Percentiles rank a stretch among this genome's conserved stretches.
These are phyloP conservation scores for Melinaea menophilus DNA, from an alignment of 2,888 invertebrate genomes.

Conservation along the genomic window DNA sequence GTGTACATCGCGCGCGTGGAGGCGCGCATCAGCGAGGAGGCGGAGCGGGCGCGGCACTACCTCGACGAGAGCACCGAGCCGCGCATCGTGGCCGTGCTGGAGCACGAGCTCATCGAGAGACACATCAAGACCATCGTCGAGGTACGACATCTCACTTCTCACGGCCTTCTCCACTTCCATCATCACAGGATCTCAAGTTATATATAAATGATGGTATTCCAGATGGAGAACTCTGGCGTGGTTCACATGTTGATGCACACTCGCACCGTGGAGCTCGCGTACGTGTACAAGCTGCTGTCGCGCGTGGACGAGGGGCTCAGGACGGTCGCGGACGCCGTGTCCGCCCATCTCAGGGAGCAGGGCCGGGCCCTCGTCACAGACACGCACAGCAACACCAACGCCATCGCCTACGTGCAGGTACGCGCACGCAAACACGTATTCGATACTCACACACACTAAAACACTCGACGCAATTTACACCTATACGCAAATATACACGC, in stretches of 20 bases:
- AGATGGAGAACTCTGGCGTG: conserved; percentile 99
- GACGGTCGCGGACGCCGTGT: conserved; percentile 97
- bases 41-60: conserved; percentile 97
- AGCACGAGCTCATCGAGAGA: conserved; percentile 97
- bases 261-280: conserved; percentile 96
- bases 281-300: conserved; percentile 98
- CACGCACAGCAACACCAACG: conserved; percentile 92
- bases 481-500: not conserved
- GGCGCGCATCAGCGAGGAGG: conserved; percentile 97
- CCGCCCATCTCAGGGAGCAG: conserved; percentile 95
- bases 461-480: no score
- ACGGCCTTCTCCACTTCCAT: not conserved
- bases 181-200: not conserved
- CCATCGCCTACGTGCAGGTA: conserved; percentile 94
- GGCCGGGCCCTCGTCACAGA: conserved; percentile 97
- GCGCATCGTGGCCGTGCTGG: conserved; percentile 96
- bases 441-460: not conserved
- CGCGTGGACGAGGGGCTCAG: conserved; percentile 95
- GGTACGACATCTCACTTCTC: conserved; percentile 37
- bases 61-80: conserved; percentile 98
- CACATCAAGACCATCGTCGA: conserved; percentile 93
- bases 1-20: conserved; percentile 99
- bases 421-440: no score
- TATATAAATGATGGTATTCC: conserved; percentile 16
- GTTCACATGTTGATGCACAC: conserved; percentile 99